A percentile compares a stretch with the other conserved stretches of the same genome.
These are phyloP conservation scores for Portunus trituberculatus DNA, from an alignment of 1,140 invertebrate species.

Conservation along the genomic window DNA sequence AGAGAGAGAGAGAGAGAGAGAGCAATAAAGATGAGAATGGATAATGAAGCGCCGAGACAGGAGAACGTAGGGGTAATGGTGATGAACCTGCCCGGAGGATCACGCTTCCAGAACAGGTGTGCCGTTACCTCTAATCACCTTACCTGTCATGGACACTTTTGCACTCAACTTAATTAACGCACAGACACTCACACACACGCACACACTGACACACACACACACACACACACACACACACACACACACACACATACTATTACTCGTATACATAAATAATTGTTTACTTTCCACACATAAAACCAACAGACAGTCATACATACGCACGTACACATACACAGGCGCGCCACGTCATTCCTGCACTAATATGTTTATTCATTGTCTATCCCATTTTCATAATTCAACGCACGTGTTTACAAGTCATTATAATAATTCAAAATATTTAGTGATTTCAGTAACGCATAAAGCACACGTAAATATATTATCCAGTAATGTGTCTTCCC, in stretches of 20 bases:
- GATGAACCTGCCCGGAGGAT: background rate
- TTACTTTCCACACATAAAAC: background rate
- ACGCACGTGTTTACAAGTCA: slow-evolving; percentile 8
- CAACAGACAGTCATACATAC: background rate
- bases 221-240: background rate
- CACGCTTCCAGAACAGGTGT: background rate
- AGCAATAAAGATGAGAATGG: background rate
- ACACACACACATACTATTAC: background rate
- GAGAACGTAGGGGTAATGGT: background rate
- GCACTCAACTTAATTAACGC: background rate
- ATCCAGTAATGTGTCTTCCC: background rate
- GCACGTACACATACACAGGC: no score
- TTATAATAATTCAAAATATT: background rate
- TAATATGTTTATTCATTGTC: slow-evolving; percentile 14
- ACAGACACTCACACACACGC: background rate
- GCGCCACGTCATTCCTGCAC: no score
- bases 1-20: slow-evolving; percentile 1
- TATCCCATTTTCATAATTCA: slow-evolving; percentile 13
- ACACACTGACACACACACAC: background rate
- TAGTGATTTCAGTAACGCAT: background rate
- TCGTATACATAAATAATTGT: no score
- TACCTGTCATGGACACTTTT: background rate
- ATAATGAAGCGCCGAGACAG: background rate
- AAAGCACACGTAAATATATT: background rate
- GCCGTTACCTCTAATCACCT: background rate